Conservation (phyloP, 2,113 vertebrate species). For the Halichoeres trimaculatus region DNA sequence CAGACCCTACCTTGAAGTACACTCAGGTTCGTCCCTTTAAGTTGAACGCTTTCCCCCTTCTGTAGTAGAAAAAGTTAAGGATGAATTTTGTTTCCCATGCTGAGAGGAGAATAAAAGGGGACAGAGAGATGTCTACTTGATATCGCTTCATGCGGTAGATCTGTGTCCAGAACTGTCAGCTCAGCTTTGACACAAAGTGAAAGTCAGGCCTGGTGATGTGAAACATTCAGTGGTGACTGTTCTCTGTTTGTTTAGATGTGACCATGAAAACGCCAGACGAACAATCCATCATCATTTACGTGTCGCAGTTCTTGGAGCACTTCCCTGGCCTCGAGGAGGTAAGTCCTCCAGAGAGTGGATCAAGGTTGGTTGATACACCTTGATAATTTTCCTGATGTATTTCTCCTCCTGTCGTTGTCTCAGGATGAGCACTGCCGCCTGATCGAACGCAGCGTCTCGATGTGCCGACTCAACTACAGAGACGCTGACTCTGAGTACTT, state of each 20-base stretch:
- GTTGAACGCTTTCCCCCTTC: no score
- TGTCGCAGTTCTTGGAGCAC: conserved; percentile 95
- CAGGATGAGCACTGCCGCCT: conserved; percentile 64
- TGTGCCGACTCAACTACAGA: conserved; percentile 64
- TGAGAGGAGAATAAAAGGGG: no score
- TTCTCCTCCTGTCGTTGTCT: background rate
- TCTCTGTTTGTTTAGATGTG: conserved; percentile 84
- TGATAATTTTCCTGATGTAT: background rate
- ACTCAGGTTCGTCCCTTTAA: no score
- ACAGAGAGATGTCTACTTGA: no score
- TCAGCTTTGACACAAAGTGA: no score
- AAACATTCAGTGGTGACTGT: background rate
- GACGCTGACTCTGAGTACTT: conserved; percentile 50
- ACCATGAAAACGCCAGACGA: conserved; percentile 90
- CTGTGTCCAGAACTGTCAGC: no score
- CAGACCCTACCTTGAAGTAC: no score
- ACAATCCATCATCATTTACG: conserved; percentile 95
- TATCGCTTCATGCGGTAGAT: no score
- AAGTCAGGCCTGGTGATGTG: background rate
- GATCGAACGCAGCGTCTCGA: conserved; percentile 73
- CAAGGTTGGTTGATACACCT: background rate
- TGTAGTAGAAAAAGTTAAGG: no score
- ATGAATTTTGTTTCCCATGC: no score
- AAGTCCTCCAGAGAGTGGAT: conserved; percentile 20
- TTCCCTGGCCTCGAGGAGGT: conserved; percentile 93